Base-by-base conservation (phyloP, 2,888 invertebrate species). In the Mechanitis mazaeus region DNA sequence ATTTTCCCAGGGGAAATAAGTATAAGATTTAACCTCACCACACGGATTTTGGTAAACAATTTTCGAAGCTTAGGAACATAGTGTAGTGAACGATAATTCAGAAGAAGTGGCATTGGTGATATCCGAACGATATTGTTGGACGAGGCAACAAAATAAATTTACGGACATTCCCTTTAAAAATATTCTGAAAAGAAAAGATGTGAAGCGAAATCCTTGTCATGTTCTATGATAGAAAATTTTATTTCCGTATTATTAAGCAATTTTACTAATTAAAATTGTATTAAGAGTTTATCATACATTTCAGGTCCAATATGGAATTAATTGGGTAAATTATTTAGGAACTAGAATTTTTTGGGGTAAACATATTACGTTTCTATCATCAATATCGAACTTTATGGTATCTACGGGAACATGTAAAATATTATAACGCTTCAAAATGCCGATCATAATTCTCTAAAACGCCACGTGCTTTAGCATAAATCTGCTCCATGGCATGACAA, bases 381-480 rank as follows among this genome's bases (percentile, higher is more conserved):
- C 42, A 9, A 60, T 58, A 65, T 66, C 64, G 64, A 47, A 33
- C 45, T 50, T 59, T 69, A 66, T 9, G 45, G 63, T 54, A 62
- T 47, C 50, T 6, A 58, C 54, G 59, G 63, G 70, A 54, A 45
- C 68, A 67, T 62, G 69, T 67, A 72, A 71, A 71, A 69, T 75
- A 73, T 50, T 28, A 50, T 50, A 42, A 50, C 6, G 73, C 73
- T 72, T 74, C 75, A 71, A 76, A 83, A 81, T 76, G 71, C 77
- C 77, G 75, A 77, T 78, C 81, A 81, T 84, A 84, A 82, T 75
- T 85, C 79, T 74, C 69, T 61, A 64, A 69, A 69, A 70, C 71
- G 73, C 78, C 77, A 74, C 80, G 82, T 84, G 81, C 79, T 76
- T 73, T 69, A 71, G 80, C 81, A 84, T 85, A 85, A 85, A 85